phyloP scores from a whole-genome alignment of 1,140 invertebrate species.

The Drosophila novamexicana region DNA sequence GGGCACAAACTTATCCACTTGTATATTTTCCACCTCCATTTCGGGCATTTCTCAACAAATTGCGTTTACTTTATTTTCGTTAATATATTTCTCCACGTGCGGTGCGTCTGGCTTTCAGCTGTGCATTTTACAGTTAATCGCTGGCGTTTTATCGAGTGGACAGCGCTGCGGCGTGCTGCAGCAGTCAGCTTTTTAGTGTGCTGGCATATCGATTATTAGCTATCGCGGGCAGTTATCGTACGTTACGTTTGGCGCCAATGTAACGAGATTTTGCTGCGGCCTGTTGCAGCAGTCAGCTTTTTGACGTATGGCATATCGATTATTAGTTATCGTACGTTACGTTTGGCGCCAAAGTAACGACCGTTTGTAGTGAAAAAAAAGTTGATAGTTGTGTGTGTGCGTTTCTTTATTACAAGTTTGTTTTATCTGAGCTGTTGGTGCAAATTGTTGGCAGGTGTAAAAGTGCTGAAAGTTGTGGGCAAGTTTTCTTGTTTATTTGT shows the following conservation, averaged over 20 bases:
- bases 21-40: slow-evolving; percentile 85
- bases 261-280: background rate
- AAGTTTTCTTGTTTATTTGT: background rate
- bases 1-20: slow-evolving; percentile 86
- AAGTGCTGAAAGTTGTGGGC: background rate
- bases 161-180: slow-evolving; percentile 3
- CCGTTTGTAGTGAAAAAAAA: background rate
- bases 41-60: background rate
- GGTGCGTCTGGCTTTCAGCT: slow-evolving; percentile 5
- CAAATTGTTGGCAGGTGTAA: background rate
- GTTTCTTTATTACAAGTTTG: slow-evolving; percentile 5
- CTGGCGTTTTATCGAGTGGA: slow-evolving; percentile 3
- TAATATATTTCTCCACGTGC: slow-evolving; percentile 43
- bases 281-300: background rate
- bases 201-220: slow-evolving; percentile 1
- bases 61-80: slow-evolving; percentile 20
- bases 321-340: background rate
- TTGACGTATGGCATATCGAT: background rate
- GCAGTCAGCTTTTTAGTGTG: slow-evolving; percentile 19
- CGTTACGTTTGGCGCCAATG: slow-evolving; percentile 3
- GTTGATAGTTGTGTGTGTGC: too few relatives aligned
- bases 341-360: background rate
- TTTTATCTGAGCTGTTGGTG: background rate
- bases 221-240: background rate
- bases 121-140: slow-evolving; percentile 28